Conservation (phyloP, 2,113 vertebrate species). For the Corythornis madagascariensis region DNA sequence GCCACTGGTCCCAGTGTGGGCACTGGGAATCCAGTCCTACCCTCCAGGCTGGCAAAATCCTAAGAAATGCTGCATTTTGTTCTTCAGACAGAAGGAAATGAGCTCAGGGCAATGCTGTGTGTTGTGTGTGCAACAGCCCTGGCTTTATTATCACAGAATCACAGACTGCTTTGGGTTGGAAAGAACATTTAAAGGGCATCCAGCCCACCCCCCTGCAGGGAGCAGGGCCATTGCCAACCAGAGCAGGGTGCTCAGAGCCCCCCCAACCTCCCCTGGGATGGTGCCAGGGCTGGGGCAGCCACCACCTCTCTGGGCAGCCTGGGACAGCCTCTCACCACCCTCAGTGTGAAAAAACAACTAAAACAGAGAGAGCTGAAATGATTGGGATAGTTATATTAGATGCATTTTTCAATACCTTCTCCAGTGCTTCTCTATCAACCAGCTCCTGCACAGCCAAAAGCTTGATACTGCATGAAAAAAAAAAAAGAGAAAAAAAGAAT, state of each 20-base stretch:
- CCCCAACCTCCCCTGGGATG: not conserved
- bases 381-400: not conserved
- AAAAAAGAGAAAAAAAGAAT: constrained; percentile 28
- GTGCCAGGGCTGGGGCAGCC: not conserved
- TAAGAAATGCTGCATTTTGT: not conserved
- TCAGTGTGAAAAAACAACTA: not conserved
- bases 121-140: not conserved
- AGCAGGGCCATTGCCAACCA: no score
- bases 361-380: not conserved
- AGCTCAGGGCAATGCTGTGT: not conserved
- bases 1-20: not conserved
- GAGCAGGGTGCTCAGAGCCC: no score
- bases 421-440: constrained; percentile 87
- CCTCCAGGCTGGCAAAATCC: not conserved
- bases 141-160: not conserved
- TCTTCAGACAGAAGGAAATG: not conserved
- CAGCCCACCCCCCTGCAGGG: no score
- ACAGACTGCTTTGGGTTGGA: no score
- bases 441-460: constrained; percentile 95
- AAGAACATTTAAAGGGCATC: not conserved
- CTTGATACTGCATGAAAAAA: constrained; percentile 85
- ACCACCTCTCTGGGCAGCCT: not conserved
- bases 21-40: not conserved
- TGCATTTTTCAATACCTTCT: constrained; percentile 85
- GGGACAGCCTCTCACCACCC: not conserved